Percentiles rank a stretch among this genome's conserved stretches.
Conservation (phyloP, 2,113 vertebrate genomes). For the Laticauda laticaudata region DNA sequence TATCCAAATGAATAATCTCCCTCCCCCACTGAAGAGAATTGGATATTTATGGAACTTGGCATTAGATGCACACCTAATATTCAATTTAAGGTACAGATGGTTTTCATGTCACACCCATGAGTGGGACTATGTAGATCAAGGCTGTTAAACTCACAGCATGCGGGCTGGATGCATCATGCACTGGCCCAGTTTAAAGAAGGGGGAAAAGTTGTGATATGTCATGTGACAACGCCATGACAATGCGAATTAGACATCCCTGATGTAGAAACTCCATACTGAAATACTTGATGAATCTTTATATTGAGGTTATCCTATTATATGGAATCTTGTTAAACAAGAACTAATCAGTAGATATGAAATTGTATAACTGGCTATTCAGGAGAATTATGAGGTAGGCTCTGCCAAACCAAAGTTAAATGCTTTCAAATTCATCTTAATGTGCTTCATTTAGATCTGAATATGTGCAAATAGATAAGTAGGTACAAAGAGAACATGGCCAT, state of each 20-base stretch:
- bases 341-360: background rate
- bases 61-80: background rate
- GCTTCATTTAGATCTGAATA: background rate
- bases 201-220: too few species aligned
- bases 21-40: background rate
- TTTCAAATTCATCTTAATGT: background rate
- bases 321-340: background rate
- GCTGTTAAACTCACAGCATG: too few species aligned
- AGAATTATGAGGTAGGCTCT: background rate
- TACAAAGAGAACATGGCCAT: slow-evolving; percentile 1
- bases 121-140: background rate
- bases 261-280: background rate
- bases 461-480: background rate
- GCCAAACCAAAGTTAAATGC: background rate
- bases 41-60: background rate
- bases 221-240: too few species aligned
- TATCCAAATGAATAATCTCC: background rate
- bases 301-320: background rate
- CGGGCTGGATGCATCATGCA: too few species aligned
- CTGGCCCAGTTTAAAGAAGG: too few species aligned
- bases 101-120: background rate
- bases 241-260: too few species aligned
- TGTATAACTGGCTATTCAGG: background rate
- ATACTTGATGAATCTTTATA: background rate
- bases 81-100: background rate